These are phyloP conservation scores for Micrastur ruficollis DNA, from an alignment of 2,797 vertebrate species.

Conservation along the genomic window DNA sequence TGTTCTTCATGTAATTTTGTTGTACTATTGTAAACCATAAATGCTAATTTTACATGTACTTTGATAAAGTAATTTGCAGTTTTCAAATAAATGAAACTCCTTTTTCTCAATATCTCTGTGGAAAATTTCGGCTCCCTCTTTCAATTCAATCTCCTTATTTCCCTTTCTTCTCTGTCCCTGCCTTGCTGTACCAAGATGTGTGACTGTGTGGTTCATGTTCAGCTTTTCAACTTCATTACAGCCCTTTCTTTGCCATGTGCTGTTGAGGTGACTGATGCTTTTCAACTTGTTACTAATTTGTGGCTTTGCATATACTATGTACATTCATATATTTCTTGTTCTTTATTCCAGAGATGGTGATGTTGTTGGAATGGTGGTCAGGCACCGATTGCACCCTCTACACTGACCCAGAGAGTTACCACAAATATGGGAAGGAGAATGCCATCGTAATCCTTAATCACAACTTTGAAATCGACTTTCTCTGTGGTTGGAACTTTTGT, in stretches of 20 bases:
- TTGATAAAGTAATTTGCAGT: background rate
- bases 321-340: constrained; percentile 25
- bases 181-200: background rate
- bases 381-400: constrained; percentile 90
- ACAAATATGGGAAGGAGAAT: constrained; percentile 88
- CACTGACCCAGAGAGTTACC: constrained; percentile 83
- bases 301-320: background rate
- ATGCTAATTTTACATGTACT: background rate
- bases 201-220: background rate
- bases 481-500: constrained; percentile 94
- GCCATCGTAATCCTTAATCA: constrained; percentile 96
- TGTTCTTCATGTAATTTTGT: background rate
- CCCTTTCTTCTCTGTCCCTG: background rate
- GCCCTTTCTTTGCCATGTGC: background rate
- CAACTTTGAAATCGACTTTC: constrained; percentile 95
- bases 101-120: background rate
- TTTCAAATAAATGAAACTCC: background rate
- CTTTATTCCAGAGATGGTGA: constrained; percentile 88
- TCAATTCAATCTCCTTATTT: background rate
- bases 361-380: constrained; percentile 96
- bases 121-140: background rate
- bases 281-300: background rate
- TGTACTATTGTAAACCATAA: background rate
- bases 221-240: background rate
- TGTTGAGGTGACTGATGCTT: background rate